Base-by-base conservation (phyloP, 2,797 vertebrate species). In the Eurystomus glaucurus region DNA sequence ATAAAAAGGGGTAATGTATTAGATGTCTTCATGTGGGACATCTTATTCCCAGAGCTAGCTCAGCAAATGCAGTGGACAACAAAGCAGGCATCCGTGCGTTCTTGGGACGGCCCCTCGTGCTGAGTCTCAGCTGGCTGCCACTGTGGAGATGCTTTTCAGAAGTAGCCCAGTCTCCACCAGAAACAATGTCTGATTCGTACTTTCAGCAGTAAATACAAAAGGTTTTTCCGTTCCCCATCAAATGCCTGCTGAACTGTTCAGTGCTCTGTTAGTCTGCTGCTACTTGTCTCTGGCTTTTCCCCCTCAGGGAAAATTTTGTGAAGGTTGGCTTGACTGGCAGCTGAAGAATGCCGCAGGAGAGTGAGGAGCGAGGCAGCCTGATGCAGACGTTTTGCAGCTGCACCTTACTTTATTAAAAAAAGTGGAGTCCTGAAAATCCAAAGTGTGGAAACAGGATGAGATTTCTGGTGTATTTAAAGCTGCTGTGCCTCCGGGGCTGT, bases 261-360 rank as follows among this genome's bases (percentile, higher is more conserved):
- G 57, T 25, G 46, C 48, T 74, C 55, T 48, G 8, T 55, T 71
- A 68, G 31, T 62, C 75, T 85, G 71, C 78, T 78, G 61, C 31
- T 82, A 8, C 79, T 94, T 92, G 62, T 72, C 61, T 93, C 37
- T n/a, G 61, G 61, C 46, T 95, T 85, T 55, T 90, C 8, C 10
- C 71, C 91, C 62, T 76, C 35, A 43, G 65, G 83, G 61, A 65
- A 84, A 72, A 72, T 93, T 80, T 88, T 83, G 50, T 83, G 69
- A 78, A 71, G 76, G 50, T 54, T 94, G 79, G 33, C 54, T 95
- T 91, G 74, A 76, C 88, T 93, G 72, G 72, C 55, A 81, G 74
- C 65, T 75, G 77, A 65, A 57, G 75, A 90, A 37, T 57, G 69
- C 62, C 70, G 55, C 15, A 31, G 68, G 6, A 37, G 26, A 76